Base-by-base conservation (phyloP, 2,888 invertebrate species). In the Melanchra persicariae region DNA sequence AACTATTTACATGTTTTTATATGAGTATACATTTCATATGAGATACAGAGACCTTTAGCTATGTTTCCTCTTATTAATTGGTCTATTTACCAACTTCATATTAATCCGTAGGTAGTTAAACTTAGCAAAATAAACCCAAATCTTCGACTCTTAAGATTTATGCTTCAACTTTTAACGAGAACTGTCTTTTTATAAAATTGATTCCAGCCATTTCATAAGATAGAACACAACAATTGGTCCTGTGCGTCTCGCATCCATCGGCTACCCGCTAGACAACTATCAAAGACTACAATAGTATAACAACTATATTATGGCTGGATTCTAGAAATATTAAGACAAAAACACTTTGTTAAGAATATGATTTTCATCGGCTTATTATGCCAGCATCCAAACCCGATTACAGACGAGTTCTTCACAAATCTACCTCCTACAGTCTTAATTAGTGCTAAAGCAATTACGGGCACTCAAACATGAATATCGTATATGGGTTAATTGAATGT, bases 401-500 rank as follows among this genome's bases (percentile, higher is more conserved):
- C 22, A 49, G 19, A 24, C 17, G 24, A 58, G 45, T 52, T 58
- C 60, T 26, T 52, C n/a, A 63, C 66, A 67, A 67, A 70, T 60
- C 63, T 54, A 64, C 49, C 60, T 19, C 40, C 55, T 60, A 67
- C 64, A 57, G 37, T 51, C 55, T 58, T 78, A 81, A 81, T 78
- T 67, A 78, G 73, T 74, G 37, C 60, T 66, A 68, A 72, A 40
- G 49, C 54, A 68, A 79, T 70, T 75, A 82, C 70, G 51, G 43
- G 26, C 71, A 59, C 59, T 70, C 63, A 34, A 74, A 68, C 70
- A 72, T 85, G 76, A 79, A 83, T 82, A 74, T 70, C 57, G 58
- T 71, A 82, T 77, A 62, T 73, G 51, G 74, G 72, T 73, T 83
- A 80, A 85, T 83, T 77, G 74, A 77, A 77, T 70, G 43, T 74